These are phyloP conservation scores for Xiphophorus couchianus DNA, from an alignment of 2,113 vertebrate genomes.

Conservation along the genomic window DNA sequence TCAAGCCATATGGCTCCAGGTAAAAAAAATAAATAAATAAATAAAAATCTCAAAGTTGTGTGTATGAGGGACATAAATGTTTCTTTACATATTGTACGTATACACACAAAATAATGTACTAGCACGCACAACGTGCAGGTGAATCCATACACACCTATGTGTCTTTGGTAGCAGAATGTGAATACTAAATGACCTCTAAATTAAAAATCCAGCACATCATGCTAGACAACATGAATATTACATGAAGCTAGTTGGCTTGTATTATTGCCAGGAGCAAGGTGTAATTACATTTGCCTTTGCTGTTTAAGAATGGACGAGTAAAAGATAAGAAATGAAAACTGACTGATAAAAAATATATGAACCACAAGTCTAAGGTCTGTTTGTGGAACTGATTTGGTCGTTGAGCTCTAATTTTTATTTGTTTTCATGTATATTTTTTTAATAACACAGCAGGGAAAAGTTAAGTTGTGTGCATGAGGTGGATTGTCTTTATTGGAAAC, in stretches of 20 bases:
- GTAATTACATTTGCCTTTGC: conserved; percentile 73
- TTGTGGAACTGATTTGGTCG: conserved; percentile 4
- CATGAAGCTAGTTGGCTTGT: conserved; percentile 64
- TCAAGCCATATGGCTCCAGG: conserved; percentile 35
- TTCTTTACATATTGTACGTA: background rate
- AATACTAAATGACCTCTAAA: conserved; percentile 74
- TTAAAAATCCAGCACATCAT: conserved; percentile 64
- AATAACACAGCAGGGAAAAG: background rate
- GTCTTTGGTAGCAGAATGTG: conserved; percentile 34
- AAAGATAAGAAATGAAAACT: conserved; percentile 5
- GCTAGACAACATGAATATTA: conserved; percentile 72
- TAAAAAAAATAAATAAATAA: conserved; percentile 12
- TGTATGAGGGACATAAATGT: background rate
- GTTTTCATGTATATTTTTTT: conserved; percentile 21
- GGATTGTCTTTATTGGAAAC: conserved; percentile 25
- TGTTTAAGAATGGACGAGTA: conserved; percentile 34
- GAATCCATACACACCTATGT: background rate
- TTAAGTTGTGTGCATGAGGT: conserved; percentile 20
- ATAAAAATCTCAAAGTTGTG: background rate
- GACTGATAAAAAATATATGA: background rate
- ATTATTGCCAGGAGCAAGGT: conserved; percentile 66
- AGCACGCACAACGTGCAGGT: background rate
- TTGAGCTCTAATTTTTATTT: conserved; percentile 8
- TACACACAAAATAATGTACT: background rate
- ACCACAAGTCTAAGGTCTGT: conserved; percentile 7